These are phyloP conservation scores for Ormia ochracea DNA, from an alignment of 2,888 invertebrate genomes.

Conservation along the genomic window DNA sequence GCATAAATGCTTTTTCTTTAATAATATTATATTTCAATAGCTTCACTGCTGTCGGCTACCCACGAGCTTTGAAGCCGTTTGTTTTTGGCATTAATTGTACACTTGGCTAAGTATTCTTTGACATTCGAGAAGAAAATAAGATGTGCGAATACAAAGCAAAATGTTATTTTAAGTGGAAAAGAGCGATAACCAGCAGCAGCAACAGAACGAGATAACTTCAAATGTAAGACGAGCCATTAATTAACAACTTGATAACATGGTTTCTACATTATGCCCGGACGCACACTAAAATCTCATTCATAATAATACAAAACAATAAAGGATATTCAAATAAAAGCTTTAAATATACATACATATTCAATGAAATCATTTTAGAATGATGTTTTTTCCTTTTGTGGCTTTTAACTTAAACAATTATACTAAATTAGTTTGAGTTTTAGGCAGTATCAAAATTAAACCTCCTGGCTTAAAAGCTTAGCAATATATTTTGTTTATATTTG, in stretches of 20 bases:
- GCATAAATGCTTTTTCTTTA: constrained; percentile 9
- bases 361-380: too few species aligned
- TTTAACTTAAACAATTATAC: not conserved
- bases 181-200: not conserved
- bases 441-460: not conserved
- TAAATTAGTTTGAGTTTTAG: not conserved
- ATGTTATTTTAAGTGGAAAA: constrained; percentile 39
- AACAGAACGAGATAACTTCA: too few species aligned
- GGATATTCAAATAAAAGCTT: too few species aligned
- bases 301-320: too few species aligned
- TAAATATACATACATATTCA: too few species aligned
- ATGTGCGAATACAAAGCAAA: not conserved
- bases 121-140: not conserved
- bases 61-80: constrained; percentile 15
- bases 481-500: not conserved
- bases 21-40: constrained; percentile 20
- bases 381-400: not conserved
- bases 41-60: constrained; percentile 44
- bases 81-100: not conserved
- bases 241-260: too few species aligned
- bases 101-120: not conserved
- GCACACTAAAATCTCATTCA: too few species aligned
- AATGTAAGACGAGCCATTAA: too few species aligned
- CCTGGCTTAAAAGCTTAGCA: not conserved
- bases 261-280: too few species aligned